These are phyloP conservation scores for Perccottus glenii DNA, from an alignment of 2,113 vertebrate species.

Conservation along the genomic window DNA sequence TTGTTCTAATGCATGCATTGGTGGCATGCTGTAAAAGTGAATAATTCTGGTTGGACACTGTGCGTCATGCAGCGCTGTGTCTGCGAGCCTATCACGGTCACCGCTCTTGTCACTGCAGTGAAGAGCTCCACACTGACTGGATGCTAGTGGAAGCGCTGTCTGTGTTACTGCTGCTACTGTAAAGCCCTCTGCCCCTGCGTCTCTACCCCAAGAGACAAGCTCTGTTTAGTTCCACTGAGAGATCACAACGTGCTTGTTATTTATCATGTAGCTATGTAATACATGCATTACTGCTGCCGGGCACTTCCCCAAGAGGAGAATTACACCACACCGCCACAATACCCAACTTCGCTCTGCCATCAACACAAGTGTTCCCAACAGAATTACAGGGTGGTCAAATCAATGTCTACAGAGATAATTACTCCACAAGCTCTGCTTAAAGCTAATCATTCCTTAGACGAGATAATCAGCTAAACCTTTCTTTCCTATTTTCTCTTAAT, in stretches of 20 bases:
- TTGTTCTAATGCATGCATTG: constrained; percentile 63
- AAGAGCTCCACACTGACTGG: constrained; percentile 22
- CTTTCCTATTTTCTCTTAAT: constrained; percentile 16
- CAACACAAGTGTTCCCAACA: constrained; percentile 18
- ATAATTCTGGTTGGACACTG: constrained; percentile 47
- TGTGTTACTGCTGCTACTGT: constrained; percentile 14
- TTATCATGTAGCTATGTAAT: constrained; percentile 45
- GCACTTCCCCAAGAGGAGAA: constrained; percentile 30
- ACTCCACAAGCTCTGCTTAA: neutral
- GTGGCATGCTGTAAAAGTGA: constrained; percentile 65
- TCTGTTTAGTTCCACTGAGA: constrained; percentile 15
- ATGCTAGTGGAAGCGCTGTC: constrained; percentile 12
- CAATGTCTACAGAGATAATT: constrained; percentile 13
- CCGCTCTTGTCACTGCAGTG: constrained; percentile 32
- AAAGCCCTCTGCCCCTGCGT: constrained; percentile 18
- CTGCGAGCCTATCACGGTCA: constrained; percentile 40
- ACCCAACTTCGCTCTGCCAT: constrained; percentile 1
- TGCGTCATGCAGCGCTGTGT: constrained; percentile 59
- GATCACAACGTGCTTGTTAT: constrained; percentile 32
- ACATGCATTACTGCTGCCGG: constrained; percentile 54
- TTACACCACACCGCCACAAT: constrained; percentile 17
- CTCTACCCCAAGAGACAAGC: constrained; percentile 1
- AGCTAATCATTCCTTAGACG: constrained; percentile 3
- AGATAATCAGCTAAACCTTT: constrained; percentile 6
- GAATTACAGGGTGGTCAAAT: constrained; percentile 19